phyloP scores from a whole-genome alignment of 2,113 vertebrate species.

The Meleagris gallopavo region DNA sequence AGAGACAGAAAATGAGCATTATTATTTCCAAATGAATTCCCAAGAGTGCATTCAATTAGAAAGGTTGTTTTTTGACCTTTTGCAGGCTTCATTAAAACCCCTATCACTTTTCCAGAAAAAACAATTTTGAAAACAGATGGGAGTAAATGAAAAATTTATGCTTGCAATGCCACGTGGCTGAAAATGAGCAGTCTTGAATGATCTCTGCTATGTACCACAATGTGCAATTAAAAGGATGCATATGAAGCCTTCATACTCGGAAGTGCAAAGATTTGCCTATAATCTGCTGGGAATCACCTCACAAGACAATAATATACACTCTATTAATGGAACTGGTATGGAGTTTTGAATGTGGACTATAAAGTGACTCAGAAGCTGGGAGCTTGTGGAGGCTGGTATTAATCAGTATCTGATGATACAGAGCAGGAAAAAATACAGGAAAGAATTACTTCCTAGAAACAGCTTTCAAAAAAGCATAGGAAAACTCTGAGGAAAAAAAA shows the following conservation, averaged over 20 bases:
- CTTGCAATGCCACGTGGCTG: not conserved
- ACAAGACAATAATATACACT: not conserved
- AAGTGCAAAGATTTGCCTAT: constrained; percentile 21
- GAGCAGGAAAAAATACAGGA: not conserved
- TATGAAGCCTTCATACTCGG: not conserved
- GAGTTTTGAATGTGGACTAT: not conserved
- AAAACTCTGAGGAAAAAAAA: not conserved
- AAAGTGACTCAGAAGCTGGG: not conserved
- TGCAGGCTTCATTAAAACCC: not conserved
- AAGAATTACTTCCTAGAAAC: not conserved
- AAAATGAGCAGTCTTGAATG: not conserved
- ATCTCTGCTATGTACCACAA: not conserved
- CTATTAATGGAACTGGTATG: not conserved
- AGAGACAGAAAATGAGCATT: constrained; percentile 14
- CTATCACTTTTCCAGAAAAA: constrained; percentile 39
- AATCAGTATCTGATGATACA: not conserved
- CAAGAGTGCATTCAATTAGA: constrained; percentile 20
- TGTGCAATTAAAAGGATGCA: constrained; percentile 9
- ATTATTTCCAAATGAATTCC: constrained; percentile 35
- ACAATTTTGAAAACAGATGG: constrained; percentile 7
- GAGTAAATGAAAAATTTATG: not conserved
- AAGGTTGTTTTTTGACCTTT: constrained; percentile 43
- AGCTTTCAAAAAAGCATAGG: not conserved
- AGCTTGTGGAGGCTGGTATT: not conserved
- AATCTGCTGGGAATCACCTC: not conserved